phyloP scores from a whole-genome alignment of 2,888 invertebrate species.

The Pandemis heparana region DNA sequence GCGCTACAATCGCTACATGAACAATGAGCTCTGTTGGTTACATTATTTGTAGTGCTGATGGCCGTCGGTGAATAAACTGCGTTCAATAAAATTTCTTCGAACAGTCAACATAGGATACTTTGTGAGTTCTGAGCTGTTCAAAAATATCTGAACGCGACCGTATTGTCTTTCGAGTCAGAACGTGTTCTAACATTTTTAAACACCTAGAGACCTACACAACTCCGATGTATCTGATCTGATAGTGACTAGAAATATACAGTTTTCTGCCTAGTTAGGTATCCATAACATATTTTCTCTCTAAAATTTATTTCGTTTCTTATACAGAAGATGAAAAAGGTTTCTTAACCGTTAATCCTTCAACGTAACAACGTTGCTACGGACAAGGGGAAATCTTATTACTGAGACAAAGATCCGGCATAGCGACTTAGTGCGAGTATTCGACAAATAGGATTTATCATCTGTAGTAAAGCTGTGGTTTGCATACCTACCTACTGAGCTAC shows the following conservation, averaged over 20 bases:
- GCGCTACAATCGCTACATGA: too few relatives aligned
- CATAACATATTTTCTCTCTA: not conserved
- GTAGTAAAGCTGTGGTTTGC: not conserved
- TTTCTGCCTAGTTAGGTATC: not conserved
- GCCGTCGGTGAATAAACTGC: too few relatives aligned
- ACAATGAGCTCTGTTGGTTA: too few relatives aligned
- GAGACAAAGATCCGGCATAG: constrained; percentile 4
- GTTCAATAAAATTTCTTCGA: too few relatives aligned
- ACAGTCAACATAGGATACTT: too few relatives aligned
- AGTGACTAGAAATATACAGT: not conserved
- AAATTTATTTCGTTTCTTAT: not conserved
- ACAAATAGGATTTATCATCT: constrained; percentile 12
- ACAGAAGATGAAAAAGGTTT: constrained; percentile 12
- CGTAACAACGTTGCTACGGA: constrained; percentile 16
- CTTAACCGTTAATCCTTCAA: constrained; percentile 23
- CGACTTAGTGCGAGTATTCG: constrained; percentile 25
- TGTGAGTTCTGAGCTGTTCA: too few relatives aligned
- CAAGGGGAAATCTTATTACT: constrained; percentile 30
- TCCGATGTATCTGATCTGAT: not conserved
- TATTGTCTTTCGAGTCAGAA: too few relatives aligned
- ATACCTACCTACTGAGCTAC: not conserved
- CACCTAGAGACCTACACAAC: too few relatives aligned
- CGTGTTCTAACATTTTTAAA: too few relatives aligned
- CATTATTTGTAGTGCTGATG: too few relatives aligned
- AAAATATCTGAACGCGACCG: too few relatives aligned